Evolutionary conservation across 2,888 invertebrate genomes (phyloP).

Genomic region (Mechanitis mazaeus): DNA sequence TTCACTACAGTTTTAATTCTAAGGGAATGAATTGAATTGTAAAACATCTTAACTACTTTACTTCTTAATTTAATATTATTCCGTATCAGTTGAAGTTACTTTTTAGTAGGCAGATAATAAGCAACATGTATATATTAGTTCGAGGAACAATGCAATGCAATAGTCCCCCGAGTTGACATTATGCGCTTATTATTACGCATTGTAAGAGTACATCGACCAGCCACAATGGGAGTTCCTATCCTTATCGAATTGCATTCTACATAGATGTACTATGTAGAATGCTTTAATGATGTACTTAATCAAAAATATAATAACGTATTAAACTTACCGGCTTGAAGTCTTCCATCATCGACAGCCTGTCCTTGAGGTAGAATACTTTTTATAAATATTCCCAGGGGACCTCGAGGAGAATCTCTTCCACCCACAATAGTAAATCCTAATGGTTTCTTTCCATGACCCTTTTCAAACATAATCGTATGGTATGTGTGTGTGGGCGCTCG

Average conservation of each 20-base stretch:
- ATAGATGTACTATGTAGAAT: too few species aligned
- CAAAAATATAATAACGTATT: not conserved
- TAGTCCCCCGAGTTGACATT: slow-evolving; percentile 38
- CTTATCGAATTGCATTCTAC: slow-evolving; percentile 54
- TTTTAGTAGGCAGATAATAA: too few species aligned
- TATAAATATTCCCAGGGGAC: slow-evolving; percentile 90
- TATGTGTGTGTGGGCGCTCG: slow-evolving; percentile 82
- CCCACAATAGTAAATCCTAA: slow-evolving; percentile 94
- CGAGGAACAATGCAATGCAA: slow-evolving; percentile 30
- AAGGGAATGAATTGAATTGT: too few species aligned
- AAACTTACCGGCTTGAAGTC: slow-evolving; percentile 84
- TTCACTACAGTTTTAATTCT: too few species aligned
- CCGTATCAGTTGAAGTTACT: too few species aligned
- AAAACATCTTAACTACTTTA: too few species aligned
- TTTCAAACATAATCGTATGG: slow-evolving; percentile 85
- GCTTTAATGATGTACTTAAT: slow-evolving; percentile 18
- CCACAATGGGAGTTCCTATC: slow-evolving; percentile 45
- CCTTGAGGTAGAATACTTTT: slow-evolving; percentile 90
- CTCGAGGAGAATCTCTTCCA: slow-evolving; percentile 89
- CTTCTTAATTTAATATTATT: too few species aligned
- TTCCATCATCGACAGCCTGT: slow-evolving; percentile 89
- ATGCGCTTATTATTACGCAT: slow-evolving; percentile 30
- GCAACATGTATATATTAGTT: slow-evolving; percentile 12
- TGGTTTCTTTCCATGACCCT: slow-evolving; percentile 88
- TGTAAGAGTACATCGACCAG: slow-evolving; percentile 44